Evolutionary conservation across 2,113 vertebrate genomes (phyloP).

Genomic region (Zapornia atra): DNA sequence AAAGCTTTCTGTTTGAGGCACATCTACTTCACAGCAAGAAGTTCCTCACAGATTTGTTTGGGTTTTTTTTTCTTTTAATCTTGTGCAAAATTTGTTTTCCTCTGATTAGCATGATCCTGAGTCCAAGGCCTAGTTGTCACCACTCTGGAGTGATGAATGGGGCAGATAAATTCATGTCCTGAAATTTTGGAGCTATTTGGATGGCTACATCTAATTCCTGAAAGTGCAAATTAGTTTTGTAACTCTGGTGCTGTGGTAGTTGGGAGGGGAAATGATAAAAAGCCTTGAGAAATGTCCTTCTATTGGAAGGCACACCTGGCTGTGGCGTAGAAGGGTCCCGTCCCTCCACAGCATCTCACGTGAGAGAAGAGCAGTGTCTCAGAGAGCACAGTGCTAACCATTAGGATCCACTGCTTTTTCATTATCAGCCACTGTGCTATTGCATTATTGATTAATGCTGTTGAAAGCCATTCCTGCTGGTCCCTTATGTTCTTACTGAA

Average conservation of each 20-base stretch:
- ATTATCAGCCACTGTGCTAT: not conserved
- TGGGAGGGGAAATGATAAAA: not conserved
- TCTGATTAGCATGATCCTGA: fast-evolving
- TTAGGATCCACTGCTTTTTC: not conserved
- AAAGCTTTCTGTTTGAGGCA: not conserved
- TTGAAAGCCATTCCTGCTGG: not conserved
- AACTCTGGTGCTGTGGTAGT: not conserved
- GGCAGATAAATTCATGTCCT: not conserved
- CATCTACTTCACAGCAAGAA: not conserved
- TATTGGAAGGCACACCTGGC: not conserved
- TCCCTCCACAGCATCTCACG: not conserved
- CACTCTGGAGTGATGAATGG: not conserved
- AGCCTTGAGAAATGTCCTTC: not conserved
- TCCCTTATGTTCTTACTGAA: not conserved
- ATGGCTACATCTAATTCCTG: not conserved
- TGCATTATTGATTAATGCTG: constrained; percentile 38
- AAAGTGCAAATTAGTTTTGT: not conserved
- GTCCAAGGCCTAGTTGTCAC: not conserved
- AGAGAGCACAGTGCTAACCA: not conserved
- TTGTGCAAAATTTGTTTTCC: not conserved
- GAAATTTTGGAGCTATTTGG: not conserved
- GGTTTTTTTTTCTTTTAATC: not conserved
- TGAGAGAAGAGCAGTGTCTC: not conserved
- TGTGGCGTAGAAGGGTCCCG: not conserved
- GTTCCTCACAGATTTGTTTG: not conserved